Evolutionary conservation across 1,140 invertebrate species (phyloP), one percentile per base, ranked within the genome.

Genomic region (Caenorhabditis briggsae): DNA sequence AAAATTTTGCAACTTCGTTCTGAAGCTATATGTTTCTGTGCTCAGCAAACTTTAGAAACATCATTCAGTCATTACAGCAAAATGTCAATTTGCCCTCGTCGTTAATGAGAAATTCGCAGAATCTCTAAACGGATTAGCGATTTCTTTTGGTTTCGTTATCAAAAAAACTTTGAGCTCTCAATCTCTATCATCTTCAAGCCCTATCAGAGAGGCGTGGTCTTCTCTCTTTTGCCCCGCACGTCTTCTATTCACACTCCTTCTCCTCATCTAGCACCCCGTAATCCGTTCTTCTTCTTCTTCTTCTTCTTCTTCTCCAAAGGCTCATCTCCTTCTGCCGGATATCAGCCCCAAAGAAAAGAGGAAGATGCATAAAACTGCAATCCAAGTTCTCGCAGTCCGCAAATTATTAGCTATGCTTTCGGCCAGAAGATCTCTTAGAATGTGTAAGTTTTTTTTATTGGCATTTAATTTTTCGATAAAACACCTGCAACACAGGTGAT

Each of bases 391-490:
- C 46, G 70, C 70, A 48, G 70, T 78, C 25, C 70, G 70, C 7
- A 78, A 78, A 78, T n/a, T 78, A 78, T 78, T 78, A 78, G 43
- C 70, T 11, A 78, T 78, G 70, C 70, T 78, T 78, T 78, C 70
- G 16, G 70, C 70, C 46, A 78, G 70, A 25, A 78, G 70, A 78
- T 78, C 70, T 2, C 70, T 78, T 48, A n/a, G 70, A 78, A 53
- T 78, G 70, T 78, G 70, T 78, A 53, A 78, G 70, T 78, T 78
- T 12, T 50, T 23, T 53, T 78, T 11, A 23, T 43, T 78, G 20
- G n/a, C n/a, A n/a, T 58, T 20, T 58, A 5, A 58, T 58, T 33
- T 33, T 33, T 33, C 33, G 33, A 74, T 53, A 48, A 65, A 18
- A 41, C 46, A 23, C 18, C 70, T 78, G 70, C 33, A 46, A 46